These are phyloP conservation scores for Nomada lathburiana DNA, from an alignment of 2,888 invertebrate species.

Conservation along the genomic window DNA sequence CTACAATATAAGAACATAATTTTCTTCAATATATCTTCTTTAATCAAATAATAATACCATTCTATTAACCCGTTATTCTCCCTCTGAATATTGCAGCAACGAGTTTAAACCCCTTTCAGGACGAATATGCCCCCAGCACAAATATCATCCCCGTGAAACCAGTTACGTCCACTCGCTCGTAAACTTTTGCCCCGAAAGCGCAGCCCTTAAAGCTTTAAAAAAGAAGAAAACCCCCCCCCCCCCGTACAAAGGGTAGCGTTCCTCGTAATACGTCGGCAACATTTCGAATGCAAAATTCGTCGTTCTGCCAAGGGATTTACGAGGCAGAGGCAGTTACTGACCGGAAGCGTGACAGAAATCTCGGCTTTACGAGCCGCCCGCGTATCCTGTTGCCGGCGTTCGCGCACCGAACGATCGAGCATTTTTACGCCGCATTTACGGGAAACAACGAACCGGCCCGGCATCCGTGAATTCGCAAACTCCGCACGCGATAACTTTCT, in stretches of 20 bases:
- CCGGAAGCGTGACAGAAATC: constrained; percentile 15
- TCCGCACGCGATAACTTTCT: neutral
- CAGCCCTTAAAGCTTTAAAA: no score
- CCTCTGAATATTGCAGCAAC: no score
- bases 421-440: constrained; percentile 32
- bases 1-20: no score
- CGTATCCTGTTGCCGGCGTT: constrained; percentile 3
- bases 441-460: constrained; percentile 17
- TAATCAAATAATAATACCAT: no score
- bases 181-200: neutral
- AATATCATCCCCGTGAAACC: no score
- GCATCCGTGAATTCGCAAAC: constrained; percentile 40
- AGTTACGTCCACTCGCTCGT: neutral
- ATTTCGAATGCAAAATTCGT: neutral
- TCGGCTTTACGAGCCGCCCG: constrained; percentile 15
- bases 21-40: no score
- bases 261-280: neutral
- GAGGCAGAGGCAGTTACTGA: neutral
- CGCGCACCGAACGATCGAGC: constrained; percentile 5
- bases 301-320: constrained; percentile 21
- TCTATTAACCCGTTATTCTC: no score
- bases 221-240: no score
- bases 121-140: no score
- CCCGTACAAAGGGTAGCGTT: no score
- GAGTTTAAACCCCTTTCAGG: no score